Conservation (phyloP, 2,113 vertebrate species). For the Perognathus longimembris region DNA sequence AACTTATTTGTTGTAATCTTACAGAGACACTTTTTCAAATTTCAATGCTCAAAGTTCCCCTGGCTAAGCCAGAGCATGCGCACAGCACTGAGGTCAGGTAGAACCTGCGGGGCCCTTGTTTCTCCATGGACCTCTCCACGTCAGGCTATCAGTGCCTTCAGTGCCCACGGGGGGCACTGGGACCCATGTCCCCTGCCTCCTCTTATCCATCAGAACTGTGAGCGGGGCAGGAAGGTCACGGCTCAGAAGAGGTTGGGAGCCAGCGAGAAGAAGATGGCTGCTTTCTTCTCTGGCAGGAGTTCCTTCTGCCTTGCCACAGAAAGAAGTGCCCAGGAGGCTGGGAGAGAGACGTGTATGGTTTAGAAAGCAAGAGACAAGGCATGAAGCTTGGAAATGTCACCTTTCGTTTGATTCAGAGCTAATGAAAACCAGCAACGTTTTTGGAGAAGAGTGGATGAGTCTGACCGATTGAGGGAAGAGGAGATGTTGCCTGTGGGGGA, state of each 20-base stretch:
- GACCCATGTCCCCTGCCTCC: not conserved
- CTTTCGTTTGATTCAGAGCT: constrained; percentile 50
- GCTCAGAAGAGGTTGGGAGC: not conserved
- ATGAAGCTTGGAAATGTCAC: constrained; percentile 28
- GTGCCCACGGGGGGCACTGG: not conserved
- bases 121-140: not conserved
- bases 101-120: not conserved
- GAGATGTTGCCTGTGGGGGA: not conserved
- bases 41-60: not conserved
- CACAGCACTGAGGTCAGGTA: not conserved
- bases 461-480: not conserved
- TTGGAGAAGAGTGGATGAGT: not conserved
- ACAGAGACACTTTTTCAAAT: not conserved
- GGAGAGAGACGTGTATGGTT: constrained; percentile 22
- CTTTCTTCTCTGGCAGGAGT: not conserved
- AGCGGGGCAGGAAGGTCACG: not conserved
- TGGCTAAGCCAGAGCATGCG: not conserved
- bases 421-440: constrained; percentile 24
- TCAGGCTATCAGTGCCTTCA: not conserved
- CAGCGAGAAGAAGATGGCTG: not conserved
- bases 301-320: not conserved
- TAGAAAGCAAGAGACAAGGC: constrained; percentile 34
- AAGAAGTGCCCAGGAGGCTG: not conserved
- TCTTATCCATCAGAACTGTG: not conserved
- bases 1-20: not conserved